Percentiles rank a stretch among this genome's conserved stretches.
Evolutionary conservation across 2,888 invertebrate genomes (phyloP).

Genomic region (Schrankia costaestrigalis): DNA sequence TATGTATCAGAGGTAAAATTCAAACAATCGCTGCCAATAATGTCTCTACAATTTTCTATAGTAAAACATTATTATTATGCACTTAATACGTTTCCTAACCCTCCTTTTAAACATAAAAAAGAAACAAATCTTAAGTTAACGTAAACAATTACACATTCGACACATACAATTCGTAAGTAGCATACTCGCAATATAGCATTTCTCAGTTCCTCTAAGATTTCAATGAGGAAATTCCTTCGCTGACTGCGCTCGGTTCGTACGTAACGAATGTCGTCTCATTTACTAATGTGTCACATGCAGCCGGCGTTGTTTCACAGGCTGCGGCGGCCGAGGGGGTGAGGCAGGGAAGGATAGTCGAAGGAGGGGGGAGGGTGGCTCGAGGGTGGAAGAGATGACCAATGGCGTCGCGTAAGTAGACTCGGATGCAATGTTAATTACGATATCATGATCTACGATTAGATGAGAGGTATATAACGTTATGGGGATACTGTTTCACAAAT

Average conservation of each 20-base stretch:
- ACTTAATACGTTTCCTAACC: no score
- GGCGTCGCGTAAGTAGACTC: conserved; percentile 49
- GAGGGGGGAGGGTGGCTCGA: conserved; percentile 13
- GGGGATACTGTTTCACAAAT: no score
- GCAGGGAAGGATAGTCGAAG: conserved; percentile 16
- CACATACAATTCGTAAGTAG: no score
- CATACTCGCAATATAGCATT: conserved; percentile 21
- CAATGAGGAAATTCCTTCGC: conserved; percentile 67
- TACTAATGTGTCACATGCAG: conserved; percentile 82
- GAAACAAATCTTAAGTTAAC: no score
- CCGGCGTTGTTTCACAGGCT: conserved; percentile 73
- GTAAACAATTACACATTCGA: no score
- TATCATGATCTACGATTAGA: conserved; percentile 34
- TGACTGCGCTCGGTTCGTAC: conserved; percentile 64
- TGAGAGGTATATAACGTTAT: conserved; percentile 4
- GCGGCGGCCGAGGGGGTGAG: conserved; percentile 32
- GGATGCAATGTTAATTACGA: conserved; percentile 68
- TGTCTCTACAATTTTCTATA: not conserved
- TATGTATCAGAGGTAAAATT: no score
- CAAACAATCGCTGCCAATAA: no score
- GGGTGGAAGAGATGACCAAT: conserved; percentile 60
- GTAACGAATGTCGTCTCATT: conserved; percentile 81
- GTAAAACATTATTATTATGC: not conserved
- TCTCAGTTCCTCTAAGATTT: conserved; percentile 27
- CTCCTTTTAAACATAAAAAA: no score